Percentiles rank a stretch among this genome's conserved stretches.
Conservation (phyloP, 2,797 vertebrate genomes). For the Sebastiscus tertius region DNA sequence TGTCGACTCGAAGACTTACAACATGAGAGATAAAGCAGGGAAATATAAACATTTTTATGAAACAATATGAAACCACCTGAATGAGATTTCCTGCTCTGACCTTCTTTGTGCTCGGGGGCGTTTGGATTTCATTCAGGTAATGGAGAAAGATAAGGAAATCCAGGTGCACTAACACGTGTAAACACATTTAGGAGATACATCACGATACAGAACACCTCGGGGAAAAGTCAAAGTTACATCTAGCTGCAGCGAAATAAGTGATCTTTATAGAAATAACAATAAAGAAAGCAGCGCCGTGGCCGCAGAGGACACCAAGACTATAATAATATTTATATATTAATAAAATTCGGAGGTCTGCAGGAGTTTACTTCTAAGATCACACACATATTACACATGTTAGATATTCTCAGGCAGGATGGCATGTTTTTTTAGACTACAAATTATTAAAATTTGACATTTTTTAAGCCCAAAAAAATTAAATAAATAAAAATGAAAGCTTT, state of each 20-base stretch:
- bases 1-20: slow-evolving; percentile 27
- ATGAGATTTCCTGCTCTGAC: slow-evolving; percentile 7
- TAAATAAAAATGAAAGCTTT: not conserved
- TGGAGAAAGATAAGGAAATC: not conserved
- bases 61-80: slow-evolving; percentile 14
- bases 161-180: not conserved
- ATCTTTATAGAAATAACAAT: not conserved
- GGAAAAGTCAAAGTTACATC: not conserved
- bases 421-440: not conserved
- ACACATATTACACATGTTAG: not conserved
- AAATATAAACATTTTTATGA: not conserved
- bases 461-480: not conserved
- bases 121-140: not conserved
- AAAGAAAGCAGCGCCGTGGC: not conserved
- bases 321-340: no score
- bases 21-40: slow-evolving; percentile 5
- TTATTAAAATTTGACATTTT: not conserved
- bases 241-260: not conserved
- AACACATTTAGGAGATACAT: not conserved
- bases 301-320: not conserved
- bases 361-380: not conserved
- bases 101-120: not conserved
- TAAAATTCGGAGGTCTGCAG: not conserved
- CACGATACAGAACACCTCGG: not conserved
- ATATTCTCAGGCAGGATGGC: not conserved